These are phyloP conservation scores for Seira musarum DNA, from an alignment of 2,888 invertebrate genomes.

Conservation along the genomic window DNA sequence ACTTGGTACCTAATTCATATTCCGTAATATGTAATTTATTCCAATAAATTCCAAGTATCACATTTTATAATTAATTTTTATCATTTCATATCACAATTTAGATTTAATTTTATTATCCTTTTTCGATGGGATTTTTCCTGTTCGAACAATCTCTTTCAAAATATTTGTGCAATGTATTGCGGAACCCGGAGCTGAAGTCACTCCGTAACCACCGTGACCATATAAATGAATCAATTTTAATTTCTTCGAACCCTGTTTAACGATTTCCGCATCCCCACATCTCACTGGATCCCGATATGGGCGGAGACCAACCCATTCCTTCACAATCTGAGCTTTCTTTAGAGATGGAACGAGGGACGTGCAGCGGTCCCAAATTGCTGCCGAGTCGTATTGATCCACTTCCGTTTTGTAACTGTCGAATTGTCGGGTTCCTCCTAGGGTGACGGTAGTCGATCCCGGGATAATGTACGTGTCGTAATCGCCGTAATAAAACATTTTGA, in stretches of 20 bases:
- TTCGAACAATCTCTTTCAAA: constrained; percentile 75
- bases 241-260: constrained; percentile 40
- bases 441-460: constrained; percentile 81
- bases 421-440: constrained; percentile 89
- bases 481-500: constrained; percentile 89
- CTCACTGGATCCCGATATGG: constrained; percentile 80
- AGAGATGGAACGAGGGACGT: constrained; percentile 82
- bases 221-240: constrained; percentile 90
- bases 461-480: constrained; percentile 90
- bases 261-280: constrained; percentile 72
- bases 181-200: constrained; percentile 91
- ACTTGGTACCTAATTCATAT: too few species aligned
- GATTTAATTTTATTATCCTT: too few species aligned
- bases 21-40: too few species aligned
- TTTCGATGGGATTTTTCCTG: constrained; percentile 36
- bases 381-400: constrained; percentile 81
- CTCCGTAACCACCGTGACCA: constrained; percentile 95
- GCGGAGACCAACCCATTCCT: constrained; percentile 87
- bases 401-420: constrained; percentile 83
- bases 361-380: constrained; percentile 86
- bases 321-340: constrained; percentile 76
- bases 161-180: constrained; percentile 82
- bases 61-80: too few species aligned
- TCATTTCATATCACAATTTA: too few species aligned
- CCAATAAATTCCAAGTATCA: too few species aligned